These are phyloP conservation scores for Argyresthia goedartella DNA, from an alignment of 2,888 invertebrate genomes.

Conservation along the genomic window DNA sequence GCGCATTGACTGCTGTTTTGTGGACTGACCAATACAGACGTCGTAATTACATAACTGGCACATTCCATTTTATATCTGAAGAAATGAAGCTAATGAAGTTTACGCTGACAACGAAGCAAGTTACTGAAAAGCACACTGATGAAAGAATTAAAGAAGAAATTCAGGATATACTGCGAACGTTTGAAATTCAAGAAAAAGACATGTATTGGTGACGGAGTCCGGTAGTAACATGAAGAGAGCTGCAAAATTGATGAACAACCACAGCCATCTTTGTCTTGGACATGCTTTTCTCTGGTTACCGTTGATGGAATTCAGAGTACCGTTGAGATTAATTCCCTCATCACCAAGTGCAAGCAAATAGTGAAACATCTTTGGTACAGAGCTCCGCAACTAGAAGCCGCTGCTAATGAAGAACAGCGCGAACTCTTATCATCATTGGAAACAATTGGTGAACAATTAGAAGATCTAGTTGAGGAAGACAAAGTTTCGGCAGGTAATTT, in stretches of 20 bases:
- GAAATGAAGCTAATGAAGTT: neutral
- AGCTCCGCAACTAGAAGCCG: neutral
- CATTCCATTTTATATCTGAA: neutral
- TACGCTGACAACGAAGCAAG: neutral
- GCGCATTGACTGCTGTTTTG: neutral
- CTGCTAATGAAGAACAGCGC: neutral
- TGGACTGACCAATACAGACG: neutral
- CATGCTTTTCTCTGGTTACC: neutral
- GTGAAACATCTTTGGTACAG: neutral
- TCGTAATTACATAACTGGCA: neutral
- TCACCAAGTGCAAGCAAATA: neutral
- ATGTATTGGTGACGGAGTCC: neutral
- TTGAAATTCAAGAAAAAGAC: neutral
- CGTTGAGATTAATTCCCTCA: neutral
- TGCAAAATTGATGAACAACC: neutral
- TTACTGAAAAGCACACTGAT: neutral
- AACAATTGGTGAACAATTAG: neutral
- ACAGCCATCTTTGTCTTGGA: constrained; percentile 1
- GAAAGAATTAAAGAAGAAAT: neutral
- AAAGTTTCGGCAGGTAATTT: no score
- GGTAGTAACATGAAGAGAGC: constrained; percentile 2
- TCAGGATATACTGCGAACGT: neutral
- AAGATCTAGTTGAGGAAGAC: no score
- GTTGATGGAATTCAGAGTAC: neutral
- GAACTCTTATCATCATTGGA: neutral